phyloP scores from a whole-genome alignment of 30 jellyfish, hydroid and myxozoan species.

The Pelagia noctiluca region DNA sequence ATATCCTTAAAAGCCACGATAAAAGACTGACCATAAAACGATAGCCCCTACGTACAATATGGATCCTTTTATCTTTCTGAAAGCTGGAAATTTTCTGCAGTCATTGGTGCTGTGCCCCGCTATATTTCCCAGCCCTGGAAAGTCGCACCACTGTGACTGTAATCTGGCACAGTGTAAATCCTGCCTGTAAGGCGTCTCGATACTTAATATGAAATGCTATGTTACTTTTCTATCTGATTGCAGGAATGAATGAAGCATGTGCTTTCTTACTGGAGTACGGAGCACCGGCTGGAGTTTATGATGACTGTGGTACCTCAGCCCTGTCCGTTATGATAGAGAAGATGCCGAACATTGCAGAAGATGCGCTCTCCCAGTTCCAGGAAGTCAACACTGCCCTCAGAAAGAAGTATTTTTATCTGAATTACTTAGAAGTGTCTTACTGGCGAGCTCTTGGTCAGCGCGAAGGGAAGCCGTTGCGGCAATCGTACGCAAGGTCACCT shows the following conservation, averaged over 20 bases:
- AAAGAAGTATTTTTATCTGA: slow-evolving; percentile 66
- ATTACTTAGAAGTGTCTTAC: slow-evolving; percentile 67
- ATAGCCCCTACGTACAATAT: too few species aligned
- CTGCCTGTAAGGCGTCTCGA: slow-evolving; percentile 11
- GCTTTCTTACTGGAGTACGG: slow-evolving; percentile 79
- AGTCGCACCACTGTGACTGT: too few species aligned
- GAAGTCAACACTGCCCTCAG: slow-evolving; percentile 75
- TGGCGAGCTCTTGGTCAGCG: slow-evolving; percentile 60
- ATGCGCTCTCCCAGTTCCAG: slow-evolving; percentile 88
- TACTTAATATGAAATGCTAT: not conserved
- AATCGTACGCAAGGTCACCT: slow-evolving; percentile 82
- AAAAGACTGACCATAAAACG: too few species aligned
- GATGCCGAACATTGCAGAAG: slow-evolving; percentile 98
- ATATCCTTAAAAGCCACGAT: too few species aligned
- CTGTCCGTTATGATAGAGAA: slow-evolving; percentile 75
- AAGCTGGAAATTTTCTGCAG: too few species aligned
- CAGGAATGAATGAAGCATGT: slow-evolving; percentile 90
- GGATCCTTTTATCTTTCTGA: too few species aligned
- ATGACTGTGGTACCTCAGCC: slow-evolving; percentile 87
- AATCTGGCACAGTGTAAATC: too few species aligned
- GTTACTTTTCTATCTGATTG: not conserved
- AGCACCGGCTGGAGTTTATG: slow-evolving; percentile 96
- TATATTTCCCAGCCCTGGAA: too few species aligned
- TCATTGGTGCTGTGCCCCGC: too few species aligned
- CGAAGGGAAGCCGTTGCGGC: slow-evolving; percentile 72